A percentile compares a stretch with the other conserved stretches of the same genome.
phyloP scores from a whole-genome alignment of 2,888 invertebrate species.

The Stenodema calcarata region DNA sequence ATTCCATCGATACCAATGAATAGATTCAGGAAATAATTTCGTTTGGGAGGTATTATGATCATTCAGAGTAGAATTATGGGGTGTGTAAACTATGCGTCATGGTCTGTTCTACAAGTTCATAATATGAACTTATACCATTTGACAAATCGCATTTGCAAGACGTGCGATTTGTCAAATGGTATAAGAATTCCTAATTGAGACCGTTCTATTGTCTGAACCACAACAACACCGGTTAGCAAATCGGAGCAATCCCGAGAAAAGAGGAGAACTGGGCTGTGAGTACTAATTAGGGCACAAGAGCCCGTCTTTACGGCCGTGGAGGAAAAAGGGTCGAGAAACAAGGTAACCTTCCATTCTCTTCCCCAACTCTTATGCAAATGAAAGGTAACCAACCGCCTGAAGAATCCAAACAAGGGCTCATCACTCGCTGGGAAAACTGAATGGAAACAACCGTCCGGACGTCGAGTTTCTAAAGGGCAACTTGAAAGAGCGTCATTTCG shows the following conservation, averaged over 20 bases:
- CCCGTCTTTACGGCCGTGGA: background rate
- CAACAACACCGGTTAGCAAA: background rate
- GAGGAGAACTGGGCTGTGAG: background rate
- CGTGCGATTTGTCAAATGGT: too few relatives aligned
- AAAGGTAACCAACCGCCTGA: constrained; percentile 1
- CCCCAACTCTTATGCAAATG: constrained; percentile 2
- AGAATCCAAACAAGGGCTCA: constrained; percentile 1
- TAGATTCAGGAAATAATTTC: too few relatives aligned
- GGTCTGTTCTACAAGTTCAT: too few relatives aligned
- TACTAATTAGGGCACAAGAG: constrained; percentile 3
- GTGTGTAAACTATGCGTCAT: too few relatives aligned
- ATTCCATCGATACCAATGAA: too few relatives aligned
- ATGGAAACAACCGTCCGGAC: background rate
- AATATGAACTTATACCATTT: too few relatives aligned
- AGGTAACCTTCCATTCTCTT: background rate
- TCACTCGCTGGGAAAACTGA: background rate
- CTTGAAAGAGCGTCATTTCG: background rate
- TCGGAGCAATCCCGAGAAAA: background rate
- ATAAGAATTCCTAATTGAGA: too few relatives aligned
- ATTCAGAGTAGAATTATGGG: too few relatives aligned
- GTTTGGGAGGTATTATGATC: too few relatives aligned
- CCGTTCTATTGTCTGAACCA: too few relatives aligned
- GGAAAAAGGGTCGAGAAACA: background rate
- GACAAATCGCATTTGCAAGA: too few relatives aligned
- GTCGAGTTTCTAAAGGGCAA: background rate